phyloP scores from a whole-genome alignment of 2,888 invertebrate genomes.

The Luffia ferchaultella region DNA sequence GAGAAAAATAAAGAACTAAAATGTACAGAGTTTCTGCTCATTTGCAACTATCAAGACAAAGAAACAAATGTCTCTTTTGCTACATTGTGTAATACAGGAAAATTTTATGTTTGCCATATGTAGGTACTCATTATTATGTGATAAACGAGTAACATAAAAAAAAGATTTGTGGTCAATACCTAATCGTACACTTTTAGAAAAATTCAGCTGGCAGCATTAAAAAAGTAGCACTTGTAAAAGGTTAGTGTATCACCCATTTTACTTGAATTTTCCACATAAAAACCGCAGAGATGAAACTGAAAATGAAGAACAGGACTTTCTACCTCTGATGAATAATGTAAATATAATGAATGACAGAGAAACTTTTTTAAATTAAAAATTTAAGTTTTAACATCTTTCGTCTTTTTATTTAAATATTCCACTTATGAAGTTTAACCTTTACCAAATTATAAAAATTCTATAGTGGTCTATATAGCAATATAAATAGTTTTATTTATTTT shows the following conservation, averaged over 20 bases:
- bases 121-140: too few relatives aligned
- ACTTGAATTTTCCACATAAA: neutral
- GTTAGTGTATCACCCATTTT: neutral
- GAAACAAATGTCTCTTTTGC: too few relatives aligned
- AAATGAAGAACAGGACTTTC: neutral
- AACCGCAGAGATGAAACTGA: slow-evolving; percentile 6
- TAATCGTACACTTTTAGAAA: too few relatives aligned
- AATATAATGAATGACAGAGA: neutral
- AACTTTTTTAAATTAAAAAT: neutral
- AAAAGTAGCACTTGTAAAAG: too few relatives aligned
- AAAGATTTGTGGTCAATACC: too few relatives aligned
- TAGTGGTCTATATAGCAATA: neutral
- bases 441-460: neutral
- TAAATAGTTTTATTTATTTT: neutral
- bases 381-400: neutral
- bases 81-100: too few relatives aligned
- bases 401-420: neutral
- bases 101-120: too few relatives aligned
- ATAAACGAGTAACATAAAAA: too few relatives aligned
- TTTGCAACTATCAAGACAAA: too few relatives aligned
- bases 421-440: neutral
- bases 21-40: too few relatives aligned
- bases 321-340: neutral
- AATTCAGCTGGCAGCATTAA: too few relatives aligned
- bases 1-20: too few relatives aligned